A percentile compares a stretch with the other conserved stretches of the same genome.
Evolutionary conservation across 2,888 invertebrate genomes (phyloP).

Genomic region (Agrotis puta): DNA sequence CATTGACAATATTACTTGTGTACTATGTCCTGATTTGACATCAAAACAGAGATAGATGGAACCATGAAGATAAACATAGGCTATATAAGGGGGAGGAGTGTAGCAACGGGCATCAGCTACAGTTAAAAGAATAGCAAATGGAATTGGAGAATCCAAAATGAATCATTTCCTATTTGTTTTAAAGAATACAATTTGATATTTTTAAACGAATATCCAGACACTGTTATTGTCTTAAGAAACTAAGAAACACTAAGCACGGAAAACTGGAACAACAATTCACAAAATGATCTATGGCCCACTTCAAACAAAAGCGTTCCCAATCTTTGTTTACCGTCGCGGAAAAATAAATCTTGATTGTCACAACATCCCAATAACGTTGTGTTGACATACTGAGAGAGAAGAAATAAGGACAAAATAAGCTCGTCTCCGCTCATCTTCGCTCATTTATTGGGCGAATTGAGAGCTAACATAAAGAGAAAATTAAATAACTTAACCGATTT

Average conservation of each 20-base stretch:
- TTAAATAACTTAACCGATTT: too few species aligned
- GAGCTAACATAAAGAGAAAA: background rate
- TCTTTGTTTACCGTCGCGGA: constrained; percentile 20
- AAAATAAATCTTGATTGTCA: constrained; percentile 44
- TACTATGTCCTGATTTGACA: too few species aligned
- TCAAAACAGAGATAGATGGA: too few species aligned
- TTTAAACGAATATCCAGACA: background rate
- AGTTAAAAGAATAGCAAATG: too few species aligned
- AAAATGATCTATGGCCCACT: constrained; percentile 28
- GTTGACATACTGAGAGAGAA: constrained; percentile 20
- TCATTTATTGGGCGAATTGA: constrained; percentile 32
- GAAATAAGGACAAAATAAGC: constrained; percentile 37
- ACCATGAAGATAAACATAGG: too few species aligned
- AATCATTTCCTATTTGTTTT: background rate
- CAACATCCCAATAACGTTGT: constrained; percentile 17
- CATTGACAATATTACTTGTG: too few species aligned
- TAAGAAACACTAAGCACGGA: background rate
- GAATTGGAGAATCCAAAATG: too few species aligned
- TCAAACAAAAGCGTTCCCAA: background rate
- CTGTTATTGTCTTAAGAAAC: constrained; percentile 6
- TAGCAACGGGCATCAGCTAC: too few species aligned
- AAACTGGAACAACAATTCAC: constrained; percentile 23
- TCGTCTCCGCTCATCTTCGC: constrained; percentile 39
- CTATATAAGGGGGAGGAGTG: too few species aligned
- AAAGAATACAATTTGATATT: too few species aligned